Evolutionary conservation across 2,113 vertebrate genomes (phyloP), one percentile per base, ranked within the genome.

Genomic region (Hyaena hyaena): DNA sequence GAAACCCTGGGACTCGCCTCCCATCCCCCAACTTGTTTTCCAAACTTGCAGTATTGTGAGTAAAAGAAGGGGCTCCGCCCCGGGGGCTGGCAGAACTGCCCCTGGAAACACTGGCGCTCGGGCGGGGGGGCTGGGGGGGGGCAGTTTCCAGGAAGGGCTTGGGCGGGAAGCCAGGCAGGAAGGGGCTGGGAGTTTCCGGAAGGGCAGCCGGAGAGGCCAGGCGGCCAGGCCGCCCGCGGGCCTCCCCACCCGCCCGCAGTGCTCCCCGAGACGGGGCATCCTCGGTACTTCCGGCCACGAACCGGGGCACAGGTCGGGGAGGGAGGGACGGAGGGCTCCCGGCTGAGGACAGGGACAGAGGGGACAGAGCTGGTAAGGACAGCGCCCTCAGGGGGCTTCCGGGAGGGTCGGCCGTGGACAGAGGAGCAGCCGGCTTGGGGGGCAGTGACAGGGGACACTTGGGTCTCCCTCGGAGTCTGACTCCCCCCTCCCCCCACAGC

Each of bases 151-250:
- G 99, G 98, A 99, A 99, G 98, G 95, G 97, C 5, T 53, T 61
- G 96, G 97, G 95, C 98, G 98, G 99, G 99, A 98, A 98, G 98
- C 92, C 73, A 98, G 98, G 96, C 98, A 99, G 99, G 99, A 99
- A 99, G 98, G 94, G 97, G 97, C 97, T 0, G 93, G 94, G 96
- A 96, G 86, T 98, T 96, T 97, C 98, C 98, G 99, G 98, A 99
- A 99, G 97, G 97, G 95, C 97, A 90, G 98, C 1, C 69, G 55
- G 65, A 97, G 92, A 88, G 97, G 90, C 71, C 88, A 53, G 83
- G 53, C 79, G 39, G 39, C 39, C 39, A 92, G 76, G 68, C 93
- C 92, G 74, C 80, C 35, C 45, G 12, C 7, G 10, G 58, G 96
- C 61, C 81, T 73, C 89, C 43, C 68, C 58, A 61, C 58, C 19